A percentile compares a stretch with the other conserved stretches of the same genome.
These are phyloP conservation scores for Spodoptera litura DNA, from an alignment of 1,140 invertebrate genomes.

Conservation along the genomic window DNA sequence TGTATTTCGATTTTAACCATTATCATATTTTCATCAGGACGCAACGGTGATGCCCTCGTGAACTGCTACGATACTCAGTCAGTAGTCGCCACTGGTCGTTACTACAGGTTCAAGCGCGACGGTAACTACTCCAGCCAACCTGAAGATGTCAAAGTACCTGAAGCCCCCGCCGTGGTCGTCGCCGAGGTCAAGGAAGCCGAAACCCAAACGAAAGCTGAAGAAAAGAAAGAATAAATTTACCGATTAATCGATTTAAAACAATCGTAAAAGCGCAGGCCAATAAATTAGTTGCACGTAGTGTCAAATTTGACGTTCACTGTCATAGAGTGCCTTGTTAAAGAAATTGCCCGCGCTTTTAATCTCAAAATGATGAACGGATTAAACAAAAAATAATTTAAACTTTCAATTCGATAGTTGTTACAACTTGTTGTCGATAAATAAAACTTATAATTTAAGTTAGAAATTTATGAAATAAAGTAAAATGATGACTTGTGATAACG, in stretches of 20 bases:
- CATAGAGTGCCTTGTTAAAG: conserved; percentile 4
- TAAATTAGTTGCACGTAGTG: background rate
- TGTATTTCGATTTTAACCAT: too few species aligned
- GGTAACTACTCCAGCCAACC: conserved; percentile 66
- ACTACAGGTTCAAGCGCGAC: conserved; percentile 79
- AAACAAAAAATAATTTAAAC: conserved; percentile 38
- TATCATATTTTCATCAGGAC: conserved; percentile 58
- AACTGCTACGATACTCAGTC: conserved; percentile 79
- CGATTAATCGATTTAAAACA: conserved; percentile 23
- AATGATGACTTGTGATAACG: too few species aligned
- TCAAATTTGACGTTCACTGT: conserved; percentile 25
- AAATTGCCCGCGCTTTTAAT: conserved; percentile 12
- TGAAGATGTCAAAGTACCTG: conserved; percentile 51
- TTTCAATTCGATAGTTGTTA: conserved; percentile 35
- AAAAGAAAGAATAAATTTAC: conserved; percentile 48
- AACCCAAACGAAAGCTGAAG: conserved; percentile 19
- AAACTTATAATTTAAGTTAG: conserved; percentile 7
- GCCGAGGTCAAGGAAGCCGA: conserved; percentile 31
- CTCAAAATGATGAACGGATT: background rate
- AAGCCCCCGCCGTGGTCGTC: conserved; percentile 29
- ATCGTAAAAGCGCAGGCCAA: conserved; percentile 13
- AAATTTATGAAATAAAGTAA: too few species aligned
- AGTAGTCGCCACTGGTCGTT: conserved; percentile 70
- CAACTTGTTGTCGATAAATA: conserved; percentile 8
- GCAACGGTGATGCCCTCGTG: conserved; percentile 77